Percentiles rank a stretch among this genome's conserved stretches.
Evolutionary conservation across 2,888 invertebrate genomes (phyloP).

Genomic region (Caradrina clavipalpis): DNA sequence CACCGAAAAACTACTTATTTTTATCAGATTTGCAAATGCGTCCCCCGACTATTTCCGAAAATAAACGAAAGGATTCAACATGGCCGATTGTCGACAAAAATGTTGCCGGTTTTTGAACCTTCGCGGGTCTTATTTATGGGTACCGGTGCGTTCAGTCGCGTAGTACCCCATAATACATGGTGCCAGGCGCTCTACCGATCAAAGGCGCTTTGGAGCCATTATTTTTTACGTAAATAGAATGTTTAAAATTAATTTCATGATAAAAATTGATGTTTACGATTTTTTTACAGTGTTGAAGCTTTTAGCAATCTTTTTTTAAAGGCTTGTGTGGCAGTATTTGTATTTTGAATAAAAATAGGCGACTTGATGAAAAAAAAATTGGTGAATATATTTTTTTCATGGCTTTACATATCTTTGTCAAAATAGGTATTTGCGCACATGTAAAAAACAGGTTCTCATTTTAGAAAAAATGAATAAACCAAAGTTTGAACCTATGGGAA

Average conservation of each 20-base stretch:
- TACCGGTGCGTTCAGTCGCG: constrained; percentile 60
- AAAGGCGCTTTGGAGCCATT: constrained; percentile 49
- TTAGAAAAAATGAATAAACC: too few species aligned
- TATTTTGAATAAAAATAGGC: too few species aligned
- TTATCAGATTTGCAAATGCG: too few species aligned
- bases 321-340: too few species aligned
- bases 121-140: constrained; percentile 36
- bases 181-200: constrained; percentile 56
- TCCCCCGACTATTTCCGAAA: constrained; percentile 34
- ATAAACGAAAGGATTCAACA: constrained; percentile 44
- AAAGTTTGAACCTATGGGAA: too few species aligned
- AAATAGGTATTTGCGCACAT: too few species aligned
- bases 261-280: constrained; percentile 17
- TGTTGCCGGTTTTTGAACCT: constrained; percentile 42
- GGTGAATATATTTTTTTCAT: too few species aligned
- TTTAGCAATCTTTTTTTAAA: background rate
- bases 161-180: constrained; percentile 31
- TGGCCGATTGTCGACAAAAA: constrained; percentile 38
- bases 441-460: too few species aligned
- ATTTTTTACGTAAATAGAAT: constrained; percentile 54
- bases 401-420: too few species aligned
- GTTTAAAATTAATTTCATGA: constrained; percentile 37
- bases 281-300: background rate
- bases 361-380: too few species aligned
- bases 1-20: too few species aligned